Conservation (phyloP, 2,797 vertebrate species). For the Pantherophis vulpinus region DNA sequence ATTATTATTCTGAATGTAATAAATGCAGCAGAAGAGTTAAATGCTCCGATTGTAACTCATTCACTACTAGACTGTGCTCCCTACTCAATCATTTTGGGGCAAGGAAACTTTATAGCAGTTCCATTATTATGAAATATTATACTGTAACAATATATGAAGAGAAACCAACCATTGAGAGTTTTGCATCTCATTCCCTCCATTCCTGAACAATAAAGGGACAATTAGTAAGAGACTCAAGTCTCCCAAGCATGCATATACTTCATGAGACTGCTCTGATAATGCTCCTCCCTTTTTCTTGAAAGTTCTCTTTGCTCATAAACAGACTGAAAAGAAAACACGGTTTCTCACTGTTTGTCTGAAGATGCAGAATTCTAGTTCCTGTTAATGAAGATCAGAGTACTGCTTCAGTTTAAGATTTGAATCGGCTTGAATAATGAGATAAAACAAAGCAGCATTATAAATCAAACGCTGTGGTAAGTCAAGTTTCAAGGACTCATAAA, state of each 20-base stretch:
- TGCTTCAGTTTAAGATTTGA: neutral
- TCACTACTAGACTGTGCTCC: neutral
- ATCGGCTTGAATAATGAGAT: neutral
- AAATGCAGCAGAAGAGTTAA: neutral
- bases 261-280: neutral
- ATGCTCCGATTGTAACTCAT: neutral
- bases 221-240: neutral
- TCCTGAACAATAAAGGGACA: neutral
- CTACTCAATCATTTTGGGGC: neutral
- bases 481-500: neutral
- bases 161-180: neutral
- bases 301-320: neutral
- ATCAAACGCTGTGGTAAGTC: neutral
- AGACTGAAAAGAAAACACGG: neutral
- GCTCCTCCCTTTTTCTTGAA: neutral
- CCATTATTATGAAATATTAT: neutral
- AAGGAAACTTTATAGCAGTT: neutral
- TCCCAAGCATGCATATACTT: neutral
- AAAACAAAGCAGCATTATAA: neutral
- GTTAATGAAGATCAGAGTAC: neutral
- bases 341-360: neutral
- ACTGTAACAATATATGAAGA: neutral
- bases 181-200: neutral
- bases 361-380: neutral
- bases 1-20: neutral